Evolutionary conservation across 1,140 invertebrate species (phyloP), one percentile per base, ranked within the genome.

Genomic region (Anastatus disparis): DNA sequence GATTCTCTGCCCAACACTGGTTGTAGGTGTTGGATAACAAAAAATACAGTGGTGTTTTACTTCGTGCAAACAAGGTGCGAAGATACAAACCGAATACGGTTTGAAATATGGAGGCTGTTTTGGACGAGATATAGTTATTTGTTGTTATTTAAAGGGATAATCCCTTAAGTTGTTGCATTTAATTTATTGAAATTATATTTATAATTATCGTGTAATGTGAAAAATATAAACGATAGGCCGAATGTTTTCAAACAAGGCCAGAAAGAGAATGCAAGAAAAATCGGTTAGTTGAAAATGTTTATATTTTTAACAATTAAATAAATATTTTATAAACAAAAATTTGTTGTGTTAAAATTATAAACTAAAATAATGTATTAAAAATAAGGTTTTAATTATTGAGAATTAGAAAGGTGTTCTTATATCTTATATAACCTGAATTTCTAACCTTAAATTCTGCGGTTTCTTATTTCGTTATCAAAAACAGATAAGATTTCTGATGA

Each of bases 261-360:
- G 15, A 61, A 70, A 77, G 59, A 80, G 74, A 73, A 79, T 81
- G 75, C 74, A 77, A 70, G 72, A 76, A 74, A 75, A 76, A 62
- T 75, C 74, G 59, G 76, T 71, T 9, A 74, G 75, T 76, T 26
- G 10, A 10, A 9, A 35, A n/a, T 50, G 7, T 24, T 24, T 42
- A 29, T 20, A 17, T 8, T 17, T n/a, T 27, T 7, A 29, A 52
- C 8, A 62, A 26, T 6, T 35, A 35, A 35, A 10, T 35, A 35
- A 35, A 35, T 6, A 35, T 35, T 35, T 6, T 35, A 6, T 35
- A 35, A 10, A 35, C 31, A 35, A 10, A 35, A 35, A 35, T 6
- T 35, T 35, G n/a, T 35, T 35, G 31, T 35, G 10, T 35, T 35
- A 35, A 35, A n/a, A 4, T 10, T 35, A 35, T 35, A 6, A 35